These are phyloP conservation scores for Rhynchomys soricoides DNA, from an alignment of 2,113 vertebrate genomes.

Conservation along the genomic window DNA sequence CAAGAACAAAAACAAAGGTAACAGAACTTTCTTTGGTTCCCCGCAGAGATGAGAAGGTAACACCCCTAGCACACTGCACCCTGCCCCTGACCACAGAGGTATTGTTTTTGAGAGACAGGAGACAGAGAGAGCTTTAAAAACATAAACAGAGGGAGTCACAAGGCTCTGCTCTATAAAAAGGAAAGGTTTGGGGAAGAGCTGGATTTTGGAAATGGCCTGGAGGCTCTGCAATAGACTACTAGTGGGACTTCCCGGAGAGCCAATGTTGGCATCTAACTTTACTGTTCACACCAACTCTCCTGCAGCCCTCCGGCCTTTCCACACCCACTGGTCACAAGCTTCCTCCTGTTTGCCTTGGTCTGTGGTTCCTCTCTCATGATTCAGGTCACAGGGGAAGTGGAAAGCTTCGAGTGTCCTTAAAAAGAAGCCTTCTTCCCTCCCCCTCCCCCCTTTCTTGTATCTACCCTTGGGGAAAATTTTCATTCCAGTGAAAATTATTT, in stretches of 20 bases:
- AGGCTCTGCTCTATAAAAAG: background rate
- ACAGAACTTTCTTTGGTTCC: no score
- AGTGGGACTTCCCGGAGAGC: background rate
- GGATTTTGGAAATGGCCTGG: background rate
- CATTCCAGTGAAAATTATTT: constrained; percentile 75
- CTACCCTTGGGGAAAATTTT: constrained; percentile 48
- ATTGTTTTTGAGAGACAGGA: background rate
- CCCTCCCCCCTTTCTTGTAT: constrained; percentile 77
- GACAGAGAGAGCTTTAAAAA: background rate
- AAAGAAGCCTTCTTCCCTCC: constrained; percentile 46
- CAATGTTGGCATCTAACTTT: no score
- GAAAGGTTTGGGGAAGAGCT: background rate
- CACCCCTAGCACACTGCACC: no score
- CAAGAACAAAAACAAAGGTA: background rate
- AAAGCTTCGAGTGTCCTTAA: constrained; percentile 42
- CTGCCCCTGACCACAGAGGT: background rate
- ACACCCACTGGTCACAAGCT: background rate
- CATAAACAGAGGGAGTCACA: background rate
- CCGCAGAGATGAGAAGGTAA: background rate
- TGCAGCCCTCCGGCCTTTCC: background rate
- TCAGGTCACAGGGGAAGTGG: constrained; percentile 57
- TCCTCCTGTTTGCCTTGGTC: background rate
- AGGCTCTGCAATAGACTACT: background rate
- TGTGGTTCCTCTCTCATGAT: background rate
- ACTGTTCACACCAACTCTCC: background rate